phyloP scores from a whole-genome alignment of 2,113 vertebrate species.

The Zapornia atra region DNA sequence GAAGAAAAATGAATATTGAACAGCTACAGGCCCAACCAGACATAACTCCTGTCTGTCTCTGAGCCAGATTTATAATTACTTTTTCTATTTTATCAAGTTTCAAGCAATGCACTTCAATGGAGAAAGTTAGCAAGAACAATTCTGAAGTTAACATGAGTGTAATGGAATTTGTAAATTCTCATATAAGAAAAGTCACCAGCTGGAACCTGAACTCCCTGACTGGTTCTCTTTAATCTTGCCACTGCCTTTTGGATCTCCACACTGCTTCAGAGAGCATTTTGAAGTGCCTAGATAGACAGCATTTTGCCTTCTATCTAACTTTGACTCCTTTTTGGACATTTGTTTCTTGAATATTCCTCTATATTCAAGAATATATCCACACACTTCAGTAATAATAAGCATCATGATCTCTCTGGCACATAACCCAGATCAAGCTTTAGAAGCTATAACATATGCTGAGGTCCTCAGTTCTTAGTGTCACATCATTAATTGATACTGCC shows the following conservation, averaged over 20 bases:
- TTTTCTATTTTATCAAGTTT: conserved; percentile 39
- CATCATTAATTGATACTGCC: neutral
- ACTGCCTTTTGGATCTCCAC: neutral
- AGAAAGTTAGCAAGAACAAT: neutral
- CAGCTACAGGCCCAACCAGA: neutral
- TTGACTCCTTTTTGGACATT: neutral
- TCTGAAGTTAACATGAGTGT: neutral
- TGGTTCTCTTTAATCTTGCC: neutral
- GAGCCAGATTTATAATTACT: conserved; percentile 54
- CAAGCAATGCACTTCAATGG: conserved; percentile 10
- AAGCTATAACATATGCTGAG: neutral
- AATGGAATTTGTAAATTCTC: conserved; percentile 30
- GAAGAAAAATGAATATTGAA: conserved; percentile 39
- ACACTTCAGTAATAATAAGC: neutral
- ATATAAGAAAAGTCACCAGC: neutral
- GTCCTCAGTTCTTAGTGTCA: neutral
- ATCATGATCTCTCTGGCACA: neutral
- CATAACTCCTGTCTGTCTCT: neutral
- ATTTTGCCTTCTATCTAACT: neutral
- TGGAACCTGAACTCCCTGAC: conserved; percentile 17
- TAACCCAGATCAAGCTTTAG: neutral
- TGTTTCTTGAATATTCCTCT: neutral
- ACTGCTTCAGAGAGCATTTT: neutral
- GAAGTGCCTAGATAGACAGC: neutral
- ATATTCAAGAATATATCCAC: neutral